Evolutionary conservation across 1,140 invertebrate genomes (phyloP), one percentile per base, ranked within the genome.

Genomic region (Drosophila santomea): DNA sequence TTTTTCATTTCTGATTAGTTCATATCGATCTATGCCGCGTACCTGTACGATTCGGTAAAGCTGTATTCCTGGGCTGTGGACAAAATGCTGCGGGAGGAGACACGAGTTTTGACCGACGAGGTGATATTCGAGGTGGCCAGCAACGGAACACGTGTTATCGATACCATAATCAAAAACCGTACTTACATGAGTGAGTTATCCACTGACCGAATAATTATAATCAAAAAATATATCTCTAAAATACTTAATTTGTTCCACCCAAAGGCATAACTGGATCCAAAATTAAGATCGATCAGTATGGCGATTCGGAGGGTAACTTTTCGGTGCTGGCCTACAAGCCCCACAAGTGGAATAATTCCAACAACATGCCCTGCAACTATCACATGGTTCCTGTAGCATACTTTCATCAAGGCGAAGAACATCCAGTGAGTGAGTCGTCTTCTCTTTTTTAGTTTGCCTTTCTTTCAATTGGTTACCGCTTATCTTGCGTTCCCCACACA

Each of bases 241-340:
- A 17, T 15, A 1, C 2, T 7, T 44, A 2, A 59, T 17, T 14
- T 6, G 10, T 32, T 52, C 35, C 11, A 10, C 6, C n/a, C 4
- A 0, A 57, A 99, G 98, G 98, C 95, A 95, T 99, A 43, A 97
- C 97, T 39, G 98, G 98, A 7, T 96, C 97, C 76, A 95, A 95
- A 38, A 98, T 98, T 57, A 96, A 97, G 75, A 95, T 99, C 51
- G 98, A 99, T 93, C 94, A 96, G 74, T 96, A 97, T 82, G 98
- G 98, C 15, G 98, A 99, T 91, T 98, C 98, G 0, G 97, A 99
- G 92, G 98, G 98, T 2, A 99, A 99, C 92, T 99, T 98, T 93
- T 98, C 98, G 0, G 96, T 99, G 36, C 93, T 99, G 20, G 96
- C 97, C 1, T 94, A 96, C 80, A 96, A 96, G 81, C 92, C 93